Evolutionary conservation across 1,140 invertebrate genomes (phyloP), one percentile per base, ranked within the genome.

Genomic region (Penaeus japonicus): DNA sequence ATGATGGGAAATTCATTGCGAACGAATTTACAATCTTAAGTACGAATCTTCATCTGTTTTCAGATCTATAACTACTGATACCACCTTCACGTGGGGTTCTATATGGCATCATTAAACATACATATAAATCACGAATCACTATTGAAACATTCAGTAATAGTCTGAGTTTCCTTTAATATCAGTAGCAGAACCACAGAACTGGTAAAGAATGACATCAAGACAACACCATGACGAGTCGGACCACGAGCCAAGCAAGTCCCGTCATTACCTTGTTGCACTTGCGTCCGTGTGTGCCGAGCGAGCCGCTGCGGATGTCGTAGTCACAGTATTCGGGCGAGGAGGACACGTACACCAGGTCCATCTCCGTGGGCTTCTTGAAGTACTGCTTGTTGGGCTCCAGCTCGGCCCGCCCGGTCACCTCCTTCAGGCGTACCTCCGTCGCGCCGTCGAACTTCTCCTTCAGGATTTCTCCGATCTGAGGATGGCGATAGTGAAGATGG

Each of bases 281-380:
- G 89, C 98, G 94, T 15, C 96, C 97, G 77, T 94, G 94, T 0
- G 97, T 99, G 20, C 98, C 98, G 18, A 97, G 93, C 2, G 97
- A 97, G 0, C 96, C 97, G 15, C 94, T 92, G 3, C 94, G 93
- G 27, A 95, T 91, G 92, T 98, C 95, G 22, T 91, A 94, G 91
- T 98, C 96, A 92, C 98, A 98, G 91, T 97, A 97, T 92, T 97
- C 96, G 0, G 96, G 96, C 62, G 96, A 97, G 87, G 96, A 96
- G 90, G 97, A 96, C 87, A 97, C 93, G 91, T 95, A 98, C 12
- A 97, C 96, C 84, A 97, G 92, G 92, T 97, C 96, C 47, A 92
- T 91, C 24, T 92, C 92, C 89, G 92, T 90, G 89, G 91, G 91
- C 91, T 86, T 93, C 92, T 85, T 91, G 87, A 91, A 92, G 54